Base-by-base conservation (phyloP, 2,797 vertebrate species). In the Silurus lanzhouensis region DNA sequence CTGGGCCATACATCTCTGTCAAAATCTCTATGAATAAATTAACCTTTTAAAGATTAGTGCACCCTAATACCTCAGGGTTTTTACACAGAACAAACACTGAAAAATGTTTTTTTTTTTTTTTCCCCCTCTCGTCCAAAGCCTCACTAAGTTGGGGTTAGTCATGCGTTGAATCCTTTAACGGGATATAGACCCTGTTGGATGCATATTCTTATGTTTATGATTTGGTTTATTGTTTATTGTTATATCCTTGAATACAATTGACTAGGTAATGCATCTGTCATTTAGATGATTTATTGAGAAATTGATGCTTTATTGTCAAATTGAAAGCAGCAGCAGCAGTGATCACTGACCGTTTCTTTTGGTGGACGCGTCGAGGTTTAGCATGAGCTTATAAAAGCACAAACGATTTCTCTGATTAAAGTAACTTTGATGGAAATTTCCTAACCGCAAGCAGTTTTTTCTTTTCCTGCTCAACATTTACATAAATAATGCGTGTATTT, bases 1-100 rank as follows among this genome's bases (percentile, higher is more conserved):
- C 94, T 95, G 83, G 92, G 95, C 96, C 96, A 98, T 99, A 98
- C 96, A 96, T 98, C 97, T 98, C 96, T 97, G 97, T 97, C 98
- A 98, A 96, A 98, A 98, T 96, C 97, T 98, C 98, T 97, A 99
- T 99, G 98, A 99, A 99, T 99, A 99, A 99, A 99, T 99, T 99
- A 99, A 99, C 98, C 98, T 99, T 99, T 96, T 97, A 98, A 98
- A 99, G 98, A 99, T 99, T 99, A 99, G 98, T 97, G 96, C 96
- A 95, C 97, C 95, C 96, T 97, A 96, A 97, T 97, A 98, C 97
- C 97, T 95, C 96, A 91, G 97, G 97, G 97, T 96, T 97, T 96
- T 96, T 94, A 94, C 96, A 95, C 95, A 95, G 95, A 97, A 94
- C 95, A 94, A 95, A 94, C 94, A 96, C 94, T 93, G 89, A 94